phyloP scores from a whole-genome alignment of 1,140 invertebrate species.

The Drosophila ananassae region DNA sequence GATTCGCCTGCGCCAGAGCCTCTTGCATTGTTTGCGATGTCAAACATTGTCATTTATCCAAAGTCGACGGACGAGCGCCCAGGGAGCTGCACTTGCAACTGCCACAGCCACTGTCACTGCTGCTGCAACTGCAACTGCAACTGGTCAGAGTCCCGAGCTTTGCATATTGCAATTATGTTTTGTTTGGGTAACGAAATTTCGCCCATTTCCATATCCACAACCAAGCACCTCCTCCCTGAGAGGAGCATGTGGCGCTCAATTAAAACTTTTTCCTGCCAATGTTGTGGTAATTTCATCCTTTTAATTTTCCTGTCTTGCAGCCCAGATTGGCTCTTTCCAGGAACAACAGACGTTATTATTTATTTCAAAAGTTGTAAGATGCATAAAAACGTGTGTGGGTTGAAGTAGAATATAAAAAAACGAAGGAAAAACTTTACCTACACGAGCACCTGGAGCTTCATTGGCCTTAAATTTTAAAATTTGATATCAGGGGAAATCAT shows the following conservation, averaged over 20 bases:
- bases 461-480: not conserved
- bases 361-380: slow-evolving; percentile 18
- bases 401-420: not conserved
- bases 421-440: not conserved
- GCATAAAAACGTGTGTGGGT: not conserved
- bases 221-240: slow-evolving; percentile 14
- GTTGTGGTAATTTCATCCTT: slow-evolving; percentile 44
- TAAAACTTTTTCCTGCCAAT: slow-evolving; percentile 63
- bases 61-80: slow-evolving; percentile 37
- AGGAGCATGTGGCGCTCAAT: slow-evolving; percentile 55
- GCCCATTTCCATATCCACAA: slow-evolving; percentile 13
- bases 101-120: not conserved
- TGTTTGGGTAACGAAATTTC: slow-evolving; percentile 58
- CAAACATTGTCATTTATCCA: slow-evolving; percentile 78
- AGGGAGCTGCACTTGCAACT: not conserved
- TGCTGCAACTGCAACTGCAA: not conserved
- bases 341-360: slow-evolving; percentile 25
- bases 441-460: no score
- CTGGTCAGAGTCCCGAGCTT: slow-evolving; percentile 26
- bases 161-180: slow-evolving; percentile 78
- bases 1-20: slow-evolving; percentile 41
- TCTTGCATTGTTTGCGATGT: slow-evolving; percentile 72
- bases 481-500: no score
- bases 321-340: slow-evolving; percentile 25
- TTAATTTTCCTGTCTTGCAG: slow-evolving; percentile 70